These are phyloP conservation scores for Hoplias malabaricus DNA, from an alignment of 2,113 vertebrate genomes.

Conservation along the genomic window DNA sequence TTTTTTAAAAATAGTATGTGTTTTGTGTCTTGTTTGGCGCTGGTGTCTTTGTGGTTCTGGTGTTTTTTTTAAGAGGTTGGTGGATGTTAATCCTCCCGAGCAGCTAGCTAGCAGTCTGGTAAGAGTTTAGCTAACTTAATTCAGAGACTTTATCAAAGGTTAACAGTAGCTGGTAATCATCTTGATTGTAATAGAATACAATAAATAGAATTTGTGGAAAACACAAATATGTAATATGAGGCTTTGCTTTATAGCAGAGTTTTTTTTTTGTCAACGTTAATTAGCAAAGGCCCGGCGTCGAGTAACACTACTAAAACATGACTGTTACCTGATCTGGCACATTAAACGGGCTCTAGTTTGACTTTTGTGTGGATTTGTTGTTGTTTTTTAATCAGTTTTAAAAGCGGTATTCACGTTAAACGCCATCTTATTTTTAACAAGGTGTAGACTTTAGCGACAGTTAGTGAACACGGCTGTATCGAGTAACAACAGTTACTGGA, in stretches of 20 bases:
- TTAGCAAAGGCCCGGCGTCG: background rate
- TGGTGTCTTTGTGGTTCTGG: background rate
- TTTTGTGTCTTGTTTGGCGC: background rate
- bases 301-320: background rate
- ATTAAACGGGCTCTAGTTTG: background rate
- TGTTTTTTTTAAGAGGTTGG: background rate
- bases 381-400: background rate
- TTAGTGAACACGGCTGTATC: background rate
- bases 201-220: background rate
- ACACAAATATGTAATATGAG: background rate
- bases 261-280: too few relatives aligned
- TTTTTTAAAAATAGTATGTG: background rate
- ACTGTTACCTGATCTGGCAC: background rate
- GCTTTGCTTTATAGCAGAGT: too few relatives aligned
- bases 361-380: background rate
- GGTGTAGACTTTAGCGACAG: background rate
- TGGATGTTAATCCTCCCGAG: background rate
- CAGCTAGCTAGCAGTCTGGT: background rate
- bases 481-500: background rate
- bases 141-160: background rate
- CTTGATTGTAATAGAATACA: background rate
- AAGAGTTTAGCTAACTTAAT: background rate
- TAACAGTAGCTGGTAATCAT: background rate
- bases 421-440: background rate
- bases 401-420: background rate